Conservation (phyloP, 1,140 invertebrate species). For the Lysiphlebus fabarum region DNA sequence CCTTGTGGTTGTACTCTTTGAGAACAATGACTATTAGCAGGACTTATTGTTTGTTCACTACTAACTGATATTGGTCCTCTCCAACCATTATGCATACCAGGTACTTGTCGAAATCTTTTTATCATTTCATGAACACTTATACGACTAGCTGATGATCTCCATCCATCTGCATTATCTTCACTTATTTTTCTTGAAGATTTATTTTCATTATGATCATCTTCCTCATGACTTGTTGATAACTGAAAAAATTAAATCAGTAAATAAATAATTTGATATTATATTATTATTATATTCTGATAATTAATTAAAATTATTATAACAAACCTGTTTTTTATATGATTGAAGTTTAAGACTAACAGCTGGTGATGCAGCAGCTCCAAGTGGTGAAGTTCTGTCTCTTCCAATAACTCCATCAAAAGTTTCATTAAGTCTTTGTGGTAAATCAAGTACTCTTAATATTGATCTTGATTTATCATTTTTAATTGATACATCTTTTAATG, state of each 20-base stretch:
- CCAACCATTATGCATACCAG: conserved; percentile 43
- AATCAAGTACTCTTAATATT: conserved; percentile 33
- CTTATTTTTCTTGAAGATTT: conserved; percentile 25
- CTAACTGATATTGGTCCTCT: conserved; percentile 31
- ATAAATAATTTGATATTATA: not conserved
- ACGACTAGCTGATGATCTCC: conserved; percentile 33
- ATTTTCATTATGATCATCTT: conserved; percentile 28
- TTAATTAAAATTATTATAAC: not conserved
- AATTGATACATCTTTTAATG: conserved; percentile 40
- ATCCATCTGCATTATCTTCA: conserved; percentile 34
- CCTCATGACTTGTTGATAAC: conserved; percentile 15
- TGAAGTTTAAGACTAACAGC: conserved; percentile 33
- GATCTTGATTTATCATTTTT: conserved; percentile 30
- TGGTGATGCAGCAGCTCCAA: conserved; percentile 34
- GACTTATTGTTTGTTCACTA: conserved; percentile 35
- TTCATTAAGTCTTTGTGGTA: conserved; percentile 38
- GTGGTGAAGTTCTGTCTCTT: conserved; percentile 34
- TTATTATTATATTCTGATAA: not conserved
- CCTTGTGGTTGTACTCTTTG: conserved; percentile 41
- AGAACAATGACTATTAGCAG: conserved; percentile 36
- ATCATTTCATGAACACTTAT: conserved; percentile 49
- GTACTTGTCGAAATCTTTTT: conserved; percentile 45
- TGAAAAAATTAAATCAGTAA: not conserved
- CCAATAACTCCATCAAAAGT: conserved; percentile 42
- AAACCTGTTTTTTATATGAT: conserved; percentile 31